These are phyloP conservation scores for Vipera ursinii DNA, from an alignment of 2,797 vertebrate genomes.

Conservation along the genomic window DNA sequence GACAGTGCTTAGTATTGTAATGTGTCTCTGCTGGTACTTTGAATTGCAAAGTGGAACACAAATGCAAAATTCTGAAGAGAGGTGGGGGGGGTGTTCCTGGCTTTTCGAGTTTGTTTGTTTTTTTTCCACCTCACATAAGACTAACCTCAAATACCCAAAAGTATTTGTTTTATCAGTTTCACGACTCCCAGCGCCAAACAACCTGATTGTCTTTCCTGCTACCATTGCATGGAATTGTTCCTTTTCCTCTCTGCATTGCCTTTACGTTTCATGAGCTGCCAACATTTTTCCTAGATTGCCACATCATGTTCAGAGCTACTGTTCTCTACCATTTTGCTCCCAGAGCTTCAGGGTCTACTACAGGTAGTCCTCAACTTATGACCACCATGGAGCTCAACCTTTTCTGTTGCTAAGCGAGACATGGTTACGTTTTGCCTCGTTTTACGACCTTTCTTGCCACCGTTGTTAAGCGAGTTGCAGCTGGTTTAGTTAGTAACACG, in stretches of 20 bases:
- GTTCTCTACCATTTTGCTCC: slow-evolving; percentile 38
- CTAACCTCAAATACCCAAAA: slow-evolving; percentile 49
- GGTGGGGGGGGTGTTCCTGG: background rate
- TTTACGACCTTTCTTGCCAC: background rate
- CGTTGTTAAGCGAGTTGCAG: background rate
- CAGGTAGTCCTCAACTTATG: background rate
- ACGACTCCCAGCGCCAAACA: background rate
- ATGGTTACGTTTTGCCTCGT: background rate
- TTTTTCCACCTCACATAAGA: slow-evolving; percentile 54
- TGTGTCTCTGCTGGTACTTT: background rate
- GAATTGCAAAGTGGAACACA: slow-evolving; percentile 28
- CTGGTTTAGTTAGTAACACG: background rate
- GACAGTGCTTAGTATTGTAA: background rate
- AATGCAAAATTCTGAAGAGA: slow-evolving; percentile 48
- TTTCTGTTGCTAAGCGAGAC: background rate
- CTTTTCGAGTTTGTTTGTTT: slow-evolving; percentile 49
- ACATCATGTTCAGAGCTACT: slow-evolving; percentile 39
- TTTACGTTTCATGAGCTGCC: slow-evolving; percentile 58
- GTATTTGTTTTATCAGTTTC: background rate
- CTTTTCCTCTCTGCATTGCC: slow-evolving; percentile 59
- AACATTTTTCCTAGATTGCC: slow-evolving; percentile 61
- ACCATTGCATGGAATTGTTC: slow-evolving; percentile 57
- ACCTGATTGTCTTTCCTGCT: slow-evolving; percentile 62
- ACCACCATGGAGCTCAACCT: background rate
- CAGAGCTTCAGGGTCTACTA: background rate